Percentiles rank a stretch among this genome's conserved stretches.
Evolutionary conservation across 2,888 invertebrate species (phyloP).

Genomic region (Synergus itoensis): DNA sequence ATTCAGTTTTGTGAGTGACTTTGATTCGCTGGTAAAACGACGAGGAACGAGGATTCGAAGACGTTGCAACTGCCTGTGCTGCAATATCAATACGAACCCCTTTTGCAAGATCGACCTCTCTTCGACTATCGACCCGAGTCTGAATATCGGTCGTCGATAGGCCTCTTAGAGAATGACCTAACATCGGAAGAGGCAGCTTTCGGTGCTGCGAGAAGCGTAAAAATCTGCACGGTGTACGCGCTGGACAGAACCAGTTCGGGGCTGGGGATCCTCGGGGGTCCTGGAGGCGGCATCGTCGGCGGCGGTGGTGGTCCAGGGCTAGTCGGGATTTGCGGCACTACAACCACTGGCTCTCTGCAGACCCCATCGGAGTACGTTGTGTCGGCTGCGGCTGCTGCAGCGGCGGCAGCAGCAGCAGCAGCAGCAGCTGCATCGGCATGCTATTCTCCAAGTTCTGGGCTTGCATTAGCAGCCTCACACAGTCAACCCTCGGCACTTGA

Average conservation of each 20-base stretch:
- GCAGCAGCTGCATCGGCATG: constrained; percentile 57
- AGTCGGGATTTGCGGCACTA: constrained; percentile 73
- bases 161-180: constrained; percentile 66
- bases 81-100: constrained; percentile 48
- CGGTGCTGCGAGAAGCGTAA: constrained; percentile 66
- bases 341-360: constrained; percentile 63
- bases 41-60: constrained; percentile 13
- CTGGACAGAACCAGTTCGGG: constrained; percentile 75
- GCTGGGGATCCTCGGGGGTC: constrained; percentile 75
- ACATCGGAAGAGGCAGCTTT: constrained; percentile 75
- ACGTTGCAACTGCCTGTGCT: constrained; percentile 50
- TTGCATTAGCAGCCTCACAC: constrained; percentile 71
- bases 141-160: neutral
- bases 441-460: constrained; percentile 73
- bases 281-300: constrained; percentile 61
- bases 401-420: constrained; percentile 48
- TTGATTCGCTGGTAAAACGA: neutral
- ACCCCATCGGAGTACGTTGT: constrained; percentile 70
- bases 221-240: constrained; percentile 76
- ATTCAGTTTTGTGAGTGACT: constrained; percentile 28
- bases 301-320: constrained; percentile 65
- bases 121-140: neutral
- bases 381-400: constrained; percentile 57
- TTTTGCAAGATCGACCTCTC: neutral
- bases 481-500: constrained; percentile 64